Evolutionary conservation across 2,888 invertebrate genomes (phyloP).

Genomic region (Phoenoteleia sp.): DNA sequence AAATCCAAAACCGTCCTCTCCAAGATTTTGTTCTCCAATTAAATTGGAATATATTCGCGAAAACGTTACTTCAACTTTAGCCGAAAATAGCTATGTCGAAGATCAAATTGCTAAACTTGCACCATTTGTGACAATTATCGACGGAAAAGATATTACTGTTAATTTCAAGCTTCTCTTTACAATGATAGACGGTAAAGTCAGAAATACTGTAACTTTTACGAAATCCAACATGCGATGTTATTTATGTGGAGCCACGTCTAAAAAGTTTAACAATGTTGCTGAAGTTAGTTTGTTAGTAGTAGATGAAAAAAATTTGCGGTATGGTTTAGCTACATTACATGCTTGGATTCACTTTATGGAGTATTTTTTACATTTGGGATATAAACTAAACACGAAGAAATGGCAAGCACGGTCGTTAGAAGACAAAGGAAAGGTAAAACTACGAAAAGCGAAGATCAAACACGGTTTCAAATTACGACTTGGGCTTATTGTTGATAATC

Average conservation of each 20-base stretch:
- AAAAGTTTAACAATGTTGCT: slow-evolving; percentile 23
- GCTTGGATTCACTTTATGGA: slow-evolving; percentile 42
- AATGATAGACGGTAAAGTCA: slow-evolving; percentile 25
- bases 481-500: slow-evolving; percentile 53
- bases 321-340: slow-evolving; percentile 36
- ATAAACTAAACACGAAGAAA: slow-evolving; percentile 12
- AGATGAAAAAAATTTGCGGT: slow-evolving; percentile 11
- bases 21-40: slow-evolving; percentile 56
- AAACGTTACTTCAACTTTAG: slow-evolving; percentile 8
- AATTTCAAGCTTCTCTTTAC: slow-evolving; percentile 54
- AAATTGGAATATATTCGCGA: slow-evolving; percentile 58
- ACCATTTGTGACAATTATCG: slow-evolving; percentile 40
- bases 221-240: slow-evolving; percentile 3
- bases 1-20: slow-evolving; percentile 51
- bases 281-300: neutral
- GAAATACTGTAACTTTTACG: slow-evolving; percentile 2
- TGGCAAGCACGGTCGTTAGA: neutral
- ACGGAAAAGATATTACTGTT: slow-evolving; percentile 52
- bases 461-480: slow-evolving; percentile 33
- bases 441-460: neutral
- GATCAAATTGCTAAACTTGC: slow-evolving; percentile 39
- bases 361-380: slow-evolving; percentile 42
- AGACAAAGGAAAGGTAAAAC: slow-evolving; percentile 12
- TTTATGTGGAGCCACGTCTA: slow-evolving; percentile 16
- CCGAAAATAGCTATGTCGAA: slow-evolving; percentile 41